These are phyloP conservation scores for Micropoecilia bifurca DNA, from an alignment of 2,797 vertebrate genomes.

Conservation along the genomic window DNA sequence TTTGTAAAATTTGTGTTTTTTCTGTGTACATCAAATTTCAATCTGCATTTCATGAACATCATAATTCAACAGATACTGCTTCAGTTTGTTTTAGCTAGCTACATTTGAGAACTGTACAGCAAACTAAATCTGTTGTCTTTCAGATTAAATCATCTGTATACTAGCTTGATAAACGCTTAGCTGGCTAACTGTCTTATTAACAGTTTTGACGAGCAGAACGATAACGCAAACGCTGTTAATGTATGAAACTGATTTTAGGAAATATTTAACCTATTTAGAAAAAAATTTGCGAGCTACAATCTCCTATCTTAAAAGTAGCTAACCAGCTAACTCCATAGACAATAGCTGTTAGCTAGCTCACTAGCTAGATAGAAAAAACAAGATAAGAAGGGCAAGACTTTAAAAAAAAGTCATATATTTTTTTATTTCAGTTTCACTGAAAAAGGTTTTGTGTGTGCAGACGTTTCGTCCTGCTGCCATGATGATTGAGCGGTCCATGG, in stretches of 20 bases:
- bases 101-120: neutral
- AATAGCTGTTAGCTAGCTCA: neutral
- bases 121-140: neutral
- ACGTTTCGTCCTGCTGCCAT: conserved; percentile 96
- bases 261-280: neutral
- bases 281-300: neutral
- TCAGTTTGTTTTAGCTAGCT: neutral
- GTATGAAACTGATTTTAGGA: neutral
- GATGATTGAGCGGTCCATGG: conserved; percentile 95
- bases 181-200: neutral
- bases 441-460: conserved; percentile 64
- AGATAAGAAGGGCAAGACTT: neutral
- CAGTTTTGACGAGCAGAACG: neutral
- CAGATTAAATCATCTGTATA: neutral
- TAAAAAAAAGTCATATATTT: neutral
- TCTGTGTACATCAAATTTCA: neutral
- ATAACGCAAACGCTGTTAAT: neutral
- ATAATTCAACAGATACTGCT: neutral
- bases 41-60: neutral
- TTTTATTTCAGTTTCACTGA: neutral
- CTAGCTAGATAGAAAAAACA: neutral
- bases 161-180: neutral
- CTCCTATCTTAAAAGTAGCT: neutral
- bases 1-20: no score
- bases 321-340: neutral